phyloP scores from a whole-genome alignment of 2,113 vertebrate genomes.

The Cranoglanis bouderius region DNA sequence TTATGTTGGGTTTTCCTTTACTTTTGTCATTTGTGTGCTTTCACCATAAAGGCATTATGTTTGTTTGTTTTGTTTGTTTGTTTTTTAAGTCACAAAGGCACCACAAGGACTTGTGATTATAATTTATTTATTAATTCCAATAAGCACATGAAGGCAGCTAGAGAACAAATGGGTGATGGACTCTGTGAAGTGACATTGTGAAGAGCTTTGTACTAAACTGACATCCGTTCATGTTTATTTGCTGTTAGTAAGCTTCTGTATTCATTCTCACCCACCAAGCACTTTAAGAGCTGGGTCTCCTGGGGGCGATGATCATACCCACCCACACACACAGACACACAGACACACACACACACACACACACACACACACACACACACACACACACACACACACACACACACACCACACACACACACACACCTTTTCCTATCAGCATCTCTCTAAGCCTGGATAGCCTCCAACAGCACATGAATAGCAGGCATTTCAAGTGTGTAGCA shows the following conservation, averaged over 20 bases:
- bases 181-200: constrained; percentile 14
- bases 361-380: constrained; percentile 18
- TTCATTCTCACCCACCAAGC: constrained; percentile 49
- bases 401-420: constrained; percentile 42
- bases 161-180: neutral
- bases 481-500: constrained; percentile 46
- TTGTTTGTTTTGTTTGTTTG: neutral
- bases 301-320: constrained; percentile 44
- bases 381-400: constrained; percentile 32
- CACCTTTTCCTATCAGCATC: constrained; percentile 49
- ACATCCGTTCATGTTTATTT: constrained; percentile 35
- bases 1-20: neutral
- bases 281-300: constrained; percentile 49
- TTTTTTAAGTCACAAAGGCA: neutral
- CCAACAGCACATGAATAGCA: constrained; percentile 49
- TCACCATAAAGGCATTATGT: neutral
- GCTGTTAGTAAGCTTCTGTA: constrained; percentile 42
- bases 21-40: neutral
- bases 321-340: constrained; percentile 31
- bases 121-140: neutral
- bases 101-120: neutral
- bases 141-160: neutral
- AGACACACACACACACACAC: constrained; percentile 47
- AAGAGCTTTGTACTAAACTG: constrained; percentile 29
- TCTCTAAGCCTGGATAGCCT: constrained; percentile 38